phyloP scores from a whole-genome alignment of 2,113 vertebrate species.

The Peromyscus leucopus region DNA sequence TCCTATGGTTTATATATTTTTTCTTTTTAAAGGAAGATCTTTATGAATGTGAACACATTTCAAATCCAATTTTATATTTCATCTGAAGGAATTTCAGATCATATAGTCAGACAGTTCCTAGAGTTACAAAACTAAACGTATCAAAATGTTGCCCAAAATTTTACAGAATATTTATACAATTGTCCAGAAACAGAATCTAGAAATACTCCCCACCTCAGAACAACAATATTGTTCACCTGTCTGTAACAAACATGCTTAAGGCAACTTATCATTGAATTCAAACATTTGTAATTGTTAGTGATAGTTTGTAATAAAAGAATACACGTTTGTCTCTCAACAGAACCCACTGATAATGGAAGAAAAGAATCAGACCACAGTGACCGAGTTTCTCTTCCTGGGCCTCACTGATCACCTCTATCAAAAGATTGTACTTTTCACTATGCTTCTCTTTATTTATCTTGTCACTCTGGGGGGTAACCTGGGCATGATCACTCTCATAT shows the following conservation, averaged over 20 bases:
- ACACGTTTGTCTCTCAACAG: neutral
- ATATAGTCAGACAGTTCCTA: neutral
- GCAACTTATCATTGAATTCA: neutral
- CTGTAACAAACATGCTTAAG: neutral
- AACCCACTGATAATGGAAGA: conserved; percentile 36
- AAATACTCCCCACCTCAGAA: neutral
- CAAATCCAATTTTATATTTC: neutral
- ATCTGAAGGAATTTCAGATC: neutral
- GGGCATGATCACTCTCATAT: conserved; percentile 59
- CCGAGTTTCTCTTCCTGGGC: conserved; percentile 71
- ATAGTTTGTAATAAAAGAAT: neutral
- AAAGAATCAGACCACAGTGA: conserved; percentile 54
- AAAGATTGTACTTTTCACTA: conserved; percentile 38
- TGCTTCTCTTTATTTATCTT: conserved; percentile 67
- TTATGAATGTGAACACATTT: neutral
- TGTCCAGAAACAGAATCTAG: neutral
- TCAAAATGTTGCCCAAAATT: neutral
- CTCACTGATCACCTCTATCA: conserved; percentile 34
- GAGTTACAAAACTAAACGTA: neutral
- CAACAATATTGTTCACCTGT: neutral
- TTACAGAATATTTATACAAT: neutral
- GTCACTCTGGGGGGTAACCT: conserved; percentile 61
- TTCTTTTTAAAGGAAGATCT: neutral
- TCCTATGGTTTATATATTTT: neutral
- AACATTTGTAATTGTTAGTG: neutral